phyloP scores from a whole-genome alignment of 2,113 vertebrate species.

The Apistogramma diplotaenia region DNA sequence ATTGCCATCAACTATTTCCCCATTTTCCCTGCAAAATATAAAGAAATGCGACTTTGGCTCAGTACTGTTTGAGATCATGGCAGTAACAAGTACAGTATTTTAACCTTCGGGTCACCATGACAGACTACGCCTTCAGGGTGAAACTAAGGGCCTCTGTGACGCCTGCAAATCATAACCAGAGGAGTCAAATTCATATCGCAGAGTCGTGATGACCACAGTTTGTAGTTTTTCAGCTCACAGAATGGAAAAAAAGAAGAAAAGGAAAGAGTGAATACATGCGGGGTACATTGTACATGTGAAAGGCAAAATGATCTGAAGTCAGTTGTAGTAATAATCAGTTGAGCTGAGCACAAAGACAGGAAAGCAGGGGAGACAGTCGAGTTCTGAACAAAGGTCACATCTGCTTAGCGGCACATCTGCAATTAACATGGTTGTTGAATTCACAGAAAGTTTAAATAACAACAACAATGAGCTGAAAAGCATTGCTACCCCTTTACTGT shows the following conservation, averaged over 20 bases:
- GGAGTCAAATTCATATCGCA: not conserved
- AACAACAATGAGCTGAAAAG: not conserved
- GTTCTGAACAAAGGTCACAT: not conserved
- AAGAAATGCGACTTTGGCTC: not conserved
- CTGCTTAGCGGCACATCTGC: not conserved
- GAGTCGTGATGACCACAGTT: not conserved
- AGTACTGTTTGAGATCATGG: not conserved
- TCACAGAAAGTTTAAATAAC: not conserved
- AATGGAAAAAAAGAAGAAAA: not conserved
- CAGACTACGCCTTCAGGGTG: not conserved
- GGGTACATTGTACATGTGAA: not conserved
- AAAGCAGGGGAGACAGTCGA: not conserved
- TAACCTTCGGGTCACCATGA: not conserved
- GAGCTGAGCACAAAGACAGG: not conserved
- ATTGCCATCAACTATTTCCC: not conserved
- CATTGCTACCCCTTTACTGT: not conserved
- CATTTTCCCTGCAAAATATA: not conserved
- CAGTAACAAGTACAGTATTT: not conserved
- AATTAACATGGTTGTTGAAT: not conserved
- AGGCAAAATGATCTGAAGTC: not conserved
- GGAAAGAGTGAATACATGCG: not conserved
- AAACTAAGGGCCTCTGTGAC: not conserved
- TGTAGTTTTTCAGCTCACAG: not conserved
- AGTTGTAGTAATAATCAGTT: not conserved
- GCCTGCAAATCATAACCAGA: not conserved